Percentiles rank a stretch among this genome's conserved stretches.
These are phyloP conservation scores for Sapayoa aenigma DNA, from an alignment of 2,113 vertebrate genomes.

Conservation along the genomic window DNA sequence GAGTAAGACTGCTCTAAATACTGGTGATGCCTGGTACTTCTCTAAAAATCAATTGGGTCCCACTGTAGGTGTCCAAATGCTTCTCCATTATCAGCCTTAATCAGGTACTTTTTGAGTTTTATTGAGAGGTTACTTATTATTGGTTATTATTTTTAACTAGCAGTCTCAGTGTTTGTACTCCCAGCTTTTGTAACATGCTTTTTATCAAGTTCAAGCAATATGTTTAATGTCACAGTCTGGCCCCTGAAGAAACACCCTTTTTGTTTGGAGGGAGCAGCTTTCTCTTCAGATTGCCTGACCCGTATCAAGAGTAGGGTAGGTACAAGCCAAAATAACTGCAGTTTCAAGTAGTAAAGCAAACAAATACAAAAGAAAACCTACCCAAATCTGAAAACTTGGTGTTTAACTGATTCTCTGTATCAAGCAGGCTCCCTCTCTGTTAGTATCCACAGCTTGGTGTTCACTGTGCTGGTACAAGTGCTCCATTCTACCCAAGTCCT, in stretches of 20 bases:
- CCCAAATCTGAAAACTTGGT: background rate
- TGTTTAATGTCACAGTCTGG: background rate
- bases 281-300: background rate
- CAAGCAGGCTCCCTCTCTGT: background rate
- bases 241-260: background rate
- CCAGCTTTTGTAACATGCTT: background rate
- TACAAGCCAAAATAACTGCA: background rate
- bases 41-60: background rate
- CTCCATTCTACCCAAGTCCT: background rate
- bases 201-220: background rate
- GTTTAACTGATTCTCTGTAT: background rate
- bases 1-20: background rate
- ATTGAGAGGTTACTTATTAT: background rate
- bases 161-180: background rate
- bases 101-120: background rate
- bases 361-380: background rate
- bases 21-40: background rate
- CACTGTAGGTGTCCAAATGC: background rate
- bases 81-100: background rate
- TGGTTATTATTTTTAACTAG: background rate
- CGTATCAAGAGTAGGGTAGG: background rate
- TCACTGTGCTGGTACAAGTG: background rate
- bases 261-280: background rate
- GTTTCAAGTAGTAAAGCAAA: background rate
- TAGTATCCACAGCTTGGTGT: background rate